Evolutionary conservation across 2,113 vertebrate genomes (phyloP), one percentile per base, ranked within the genome.

Genomic region (Rana temporaria): DNA sequence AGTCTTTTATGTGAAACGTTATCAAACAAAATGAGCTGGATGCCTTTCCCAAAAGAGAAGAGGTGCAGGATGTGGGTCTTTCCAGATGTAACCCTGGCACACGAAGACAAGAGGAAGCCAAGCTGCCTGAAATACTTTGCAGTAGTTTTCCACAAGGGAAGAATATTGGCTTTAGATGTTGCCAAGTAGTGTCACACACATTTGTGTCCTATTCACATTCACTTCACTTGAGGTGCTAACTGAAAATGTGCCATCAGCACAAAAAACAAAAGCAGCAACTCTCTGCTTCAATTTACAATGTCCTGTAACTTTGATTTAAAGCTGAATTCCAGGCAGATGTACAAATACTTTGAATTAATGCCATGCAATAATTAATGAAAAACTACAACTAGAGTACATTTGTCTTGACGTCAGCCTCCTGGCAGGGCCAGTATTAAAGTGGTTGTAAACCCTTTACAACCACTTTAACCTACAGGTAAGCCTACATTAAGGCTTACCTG

Each of bases 21-120:
- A 78, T 78, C 76, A 78, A 78, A 78, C 76, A 78, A 78, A 38
- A 78, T 64, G 56, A 78, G 48, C 76, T 78, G 76, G 63, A 67
- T 34, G 16, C 22, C 19, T 67, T 78, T 67, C 76, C 55, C 63
- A 78, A 56, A 78, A 52, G 62, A 52, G 63, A 56, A 67, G 63
- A 67, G 26, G 63, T n/a, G 55, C 76, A 67, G 76, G 62, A 66
- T 66, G 63, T 78, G 76, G 63, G 75, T 78, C 32, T 62, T 65
- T 78, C 75, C 75, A 78, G 75, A 78, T 78, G 75, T 26, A 74
- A 53, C 48, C 62, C 52, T 78, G 76, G 76, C 76, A 67, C 22
- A 56, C 55, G 4, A 22, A 66, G 18, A 55, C 19, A 24, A 55
- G 20, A 57, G 48, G 18, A 17, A 34, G 62, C 76, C 76, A 78